phyloP scores from a whole-genome alignment of 2,797 vertebrate genomes.

The Pseudochirops cupreus region DNA sequence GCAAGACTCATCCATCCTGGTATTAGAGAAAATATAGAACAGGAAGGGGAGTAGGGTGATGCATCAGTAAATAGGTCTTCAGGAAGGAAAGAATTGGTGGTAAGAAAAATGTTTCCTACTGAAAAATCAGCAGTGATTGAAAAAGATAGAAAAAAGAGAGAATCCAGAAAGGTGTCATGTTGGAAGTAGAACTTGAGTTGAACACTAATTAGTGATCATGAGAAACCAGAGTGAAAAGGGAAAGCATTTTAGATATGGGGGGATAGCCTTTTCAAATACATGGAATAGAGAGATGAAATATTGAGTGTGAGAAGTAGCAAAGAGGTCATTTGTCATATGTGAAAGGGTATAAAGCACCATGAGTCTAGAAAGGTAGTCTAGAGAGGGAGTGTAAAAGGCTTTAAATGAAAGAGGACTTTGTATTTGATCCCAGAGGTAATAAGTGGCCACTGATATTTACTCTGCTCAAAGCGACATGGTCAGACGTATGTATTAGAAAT shows the following conservation, averaged over 20 bases:
- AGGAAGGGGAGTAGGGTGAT: not conserved
- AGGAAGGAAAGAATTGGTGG: not conserved
- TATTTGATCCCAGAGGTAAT: not conserved
- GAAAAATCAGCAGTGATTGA: not conserved
- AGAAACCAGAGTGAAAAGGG: not conserved
- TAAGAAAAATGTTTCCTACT: not conserved
- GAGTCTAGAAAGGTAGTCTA: not conserved
- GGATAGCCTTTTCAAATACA: not conserved
- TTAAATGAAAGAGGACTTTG: not conserved
- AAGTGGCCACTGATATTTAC: not conserved
- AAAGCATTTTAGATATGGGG: not conserved
- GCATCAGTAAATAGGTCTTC: not conserved
- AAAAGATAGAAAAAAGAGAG: not conserved
- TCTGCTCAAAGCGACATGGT: not conserved
- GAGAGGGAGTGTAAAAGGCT: not conserved
- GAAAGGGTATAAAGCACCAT: not conserved
- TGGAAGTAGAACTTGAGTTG: not conserved
- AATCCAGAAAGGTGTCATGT: not conserved
- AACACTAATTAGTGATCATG: not conserved
- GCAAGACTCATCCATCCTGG: not conserved
- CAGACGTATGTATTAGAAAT: not conserved
- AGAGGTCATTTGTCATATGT: not conserved
- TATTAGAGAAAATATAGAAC: not conserved
- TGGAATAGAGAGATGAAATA: not conserved
- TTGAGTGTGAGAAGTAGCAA: not conserved